These are phyloP conservation scores for Lophotis ruficrista DNA, from an alignment of 2,113 vertebrate genomes.

Conservation along the genomic window DNA sequence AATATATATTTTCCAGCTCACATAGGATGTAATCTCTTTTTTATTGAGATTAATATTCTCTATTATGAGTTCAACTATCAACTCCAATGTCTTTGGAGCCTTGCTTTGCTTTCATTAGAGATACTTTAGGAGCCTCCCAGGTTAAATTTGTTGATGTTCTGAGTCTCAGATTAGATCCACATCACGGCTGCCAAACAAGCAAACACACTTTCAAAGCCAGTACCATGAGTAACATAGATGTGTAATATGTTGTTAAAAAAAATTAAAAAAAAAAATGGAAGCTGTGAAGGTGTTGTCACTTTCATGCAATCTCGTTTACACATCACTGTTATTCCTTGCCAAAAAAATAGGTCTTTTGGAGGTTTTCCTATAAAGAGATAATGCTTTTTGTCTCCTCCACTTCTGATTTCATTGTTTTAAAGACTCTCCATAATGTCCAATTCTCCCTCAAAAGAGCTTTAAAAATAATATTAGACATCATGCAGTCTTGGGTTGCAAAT, in stretches of 20 bases:
- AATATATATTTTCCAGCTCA: not conserved
- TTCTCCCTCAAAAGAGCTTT: not conserved
- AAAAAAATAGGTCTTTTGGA: not conserved
- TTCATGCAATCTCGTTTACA: not conserved
- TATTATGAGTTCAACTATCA: not conserved
- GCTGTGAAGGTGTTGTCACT: not conserved
- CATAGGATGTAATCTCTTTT: not conserved
- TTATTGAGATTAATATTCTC: not conserved
- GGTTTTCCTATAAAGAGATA: not conserved
- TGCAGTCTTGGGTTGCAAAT: not conserved
- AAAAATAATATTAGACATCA: not conserved
- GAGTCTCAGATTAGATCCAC: not conserved
- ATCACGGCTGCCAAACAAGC: not conserved
- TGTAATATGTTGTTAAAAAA: not conserved
- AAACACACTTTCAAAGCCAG: not conserved
- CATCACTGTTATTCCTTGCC: not conserved
- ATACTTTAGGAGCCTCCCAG: not conserved
- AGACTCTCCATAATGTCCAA: not conserved
- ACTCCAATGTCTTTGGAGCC: not conserved
- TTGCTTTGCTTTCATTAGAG: not conserved
- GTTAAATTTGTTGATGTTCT: not conserved
- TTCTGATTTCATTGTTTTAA: not conserved
- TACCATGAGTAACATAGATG: not conserved
- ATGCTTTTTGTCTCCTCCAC: not conserved
- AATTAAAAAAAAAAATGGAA: not conserved